These are phyloP conservation scores for Trematomus bernacchii DNA, from an alignment of 2,797 vertebrate genomes.

Conservation along the genomic window DNA sequence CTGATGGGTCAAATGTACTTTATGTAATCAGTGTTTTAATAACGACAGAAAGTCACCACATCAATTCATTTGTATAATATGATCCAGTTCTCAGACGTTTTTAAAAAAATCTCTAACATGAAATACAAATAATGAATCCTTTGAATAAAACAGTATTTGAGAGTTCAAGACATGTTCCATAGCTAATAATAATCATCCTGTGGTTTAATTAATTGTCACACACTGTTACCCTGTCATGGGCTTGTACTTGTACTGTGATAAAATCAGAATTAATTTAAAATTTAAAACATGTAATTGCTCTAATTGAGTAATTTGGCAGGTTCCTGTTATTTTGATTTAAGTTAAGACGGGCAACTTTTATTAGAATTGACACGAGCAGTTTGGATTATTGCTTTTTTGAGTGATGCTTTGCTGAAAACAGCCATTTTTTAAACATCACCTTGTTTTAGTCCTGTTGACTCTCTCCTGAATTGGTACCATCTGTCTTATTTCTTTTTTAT, in stretches of 20 bases:
- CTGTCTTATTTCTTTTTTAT: not conserved
- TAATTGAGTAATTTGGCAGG: not conserved
- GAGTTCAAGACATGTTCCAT: not conserved
- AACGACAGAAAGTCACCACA: not conserved
- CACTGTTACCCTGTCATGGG: not conserved
- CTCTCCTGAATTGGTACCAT: not conserved
- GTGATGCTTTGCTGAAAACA: not conserved
- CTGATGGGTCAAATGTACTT: not conserved
- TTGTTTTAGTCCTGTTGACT: not conserved
- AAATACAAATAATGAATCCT: not conserved
- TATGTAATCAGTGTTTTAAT: not conserved
- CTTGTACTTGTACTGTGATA: not conserved
- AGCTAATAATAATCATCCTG: not conserved
- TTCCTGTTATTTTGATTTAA: no score
- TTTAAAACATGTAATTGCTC: not conserved
- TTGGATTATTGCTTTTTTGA: not conserved
- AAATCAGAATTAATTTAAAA: not conserved
- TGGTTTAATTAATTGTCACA: conserved; percentile 1
- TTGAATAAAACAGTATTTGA: not conserved
- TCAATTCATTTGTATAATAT: not conserved
- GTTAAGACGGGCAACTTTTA: no score
- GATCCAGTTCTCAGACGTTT: no score
- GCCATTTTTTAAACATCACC: not conserved
- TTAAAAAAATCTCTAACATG: not conserved
- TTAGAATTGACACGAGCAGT: not conserved